phyloP scores from a whole-genome alignment of 2,888 invertebrate species.

The Amorpha juglandis region DNA sequence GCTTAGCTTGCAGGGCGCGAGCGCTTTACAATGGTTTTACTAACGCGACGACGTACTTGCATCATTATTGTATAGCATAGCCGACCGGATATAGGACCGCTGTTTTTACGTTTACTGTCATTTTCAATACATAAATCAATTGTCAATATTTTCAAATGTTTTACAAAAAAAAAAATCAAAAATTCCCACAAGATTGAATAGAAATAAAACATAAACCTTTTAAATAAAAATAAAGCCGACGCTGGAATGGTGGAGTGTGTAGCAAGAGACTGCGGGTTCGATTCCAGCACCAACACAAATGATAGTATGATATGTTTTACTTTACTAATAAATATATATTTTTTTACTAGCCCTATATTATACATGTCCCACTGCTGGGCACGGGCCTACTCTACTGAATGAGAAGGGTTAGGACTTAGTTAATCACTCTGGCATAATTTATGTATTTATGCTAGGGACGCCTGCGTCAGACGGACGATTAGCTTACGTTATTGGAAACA shows the following conservation, averaged over 20 bases:
- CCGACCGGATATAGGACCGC: neutral
- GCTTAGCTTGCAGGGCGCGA: conserved; percentile 41
- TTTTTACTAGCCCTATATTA: neutral
- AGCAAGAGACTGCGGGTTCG: too few relatives aligned
- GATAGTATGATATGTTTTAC: too few relatives aligned
- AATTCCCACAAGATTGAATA: neutral
- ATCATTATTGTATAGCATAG: conserved; percentile 15
- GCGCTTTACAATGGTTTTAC: conserved; percentile 44
- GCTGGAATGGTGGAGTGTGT: too few relatives aligned
- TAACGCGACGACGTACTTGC: conserved; percentile 30
- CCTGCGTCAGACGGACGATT: too few relatives aligned
- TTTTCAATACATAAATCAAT: neutral
- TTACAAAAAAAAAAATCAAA: neutral
- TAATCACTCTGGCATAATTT: too few relatives aligned
- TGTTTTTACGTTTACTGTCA: neutral
- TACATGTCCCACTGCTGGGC: neutral
- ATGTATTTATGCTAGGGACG: too few relatives aligned
- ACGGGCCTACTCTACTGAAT: neutral
- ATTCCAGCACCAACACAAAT: too few relatives aligned
- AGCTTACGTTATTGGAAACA: too few relatives aligned
- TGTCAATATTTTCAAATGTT: neutral
- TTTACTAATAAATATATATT: too few relatives aligned
- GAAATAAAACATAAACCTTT: neutral
- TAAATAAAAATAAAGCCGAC: too few relatives aligned
- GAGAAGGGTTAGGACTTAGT: too few relatives aligned